Evolutionary conservation across 2,113 vertebrate genomes (phyloP).

Genomic region (Aegotheles bennettii): DNA sequence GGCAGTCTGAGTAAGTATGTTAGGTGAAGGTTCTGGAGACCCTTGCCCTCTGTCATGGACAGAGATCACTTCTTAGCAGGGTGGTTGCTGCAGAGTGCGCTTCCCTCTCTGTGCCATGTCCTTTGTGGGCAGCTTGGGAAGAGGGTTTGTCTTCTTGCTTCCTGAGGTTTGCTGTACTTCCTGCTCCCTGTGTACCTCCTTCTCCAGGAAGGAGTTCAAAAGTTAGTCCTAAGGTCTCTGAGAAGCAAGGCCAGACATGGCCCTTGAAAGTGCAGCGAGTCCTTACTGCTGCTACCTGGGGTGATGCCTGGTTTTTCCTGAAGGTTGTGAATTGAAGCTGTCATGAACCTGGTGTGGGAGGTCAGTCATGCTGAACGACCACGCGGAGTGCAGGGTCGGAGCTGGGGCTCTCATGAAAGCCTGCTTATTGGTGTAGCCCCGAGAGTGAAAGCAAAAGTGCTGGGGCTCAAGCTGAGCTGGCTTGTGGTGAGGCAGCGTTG

Average conservation of each 20-base stretch:
- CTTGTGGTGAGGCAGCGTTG: rapidly evolving
- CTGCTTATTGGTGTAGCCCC: rapidly evolving
- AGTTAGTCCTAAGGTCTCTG: not conserved
- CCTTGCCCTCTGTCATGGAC: not conserved
- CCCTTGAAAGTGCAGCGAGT: rapidly evolving
- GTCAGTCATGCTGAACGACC: rapidly evolving
- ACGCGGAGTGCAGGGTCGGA: rapidly evolving
- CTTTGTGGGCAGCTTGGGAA: not conserved
- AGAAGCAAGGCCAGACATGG: not conserved
- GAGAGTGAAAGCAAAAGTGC: not conserved
- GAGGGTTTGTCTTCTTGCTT: not conserved
- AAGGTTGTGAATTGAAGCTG: not conserved
- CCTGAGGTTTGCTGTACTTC: not conserved
- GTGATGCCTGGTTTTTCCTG: not conserved
- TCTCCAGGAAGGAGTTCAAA: not conserved
- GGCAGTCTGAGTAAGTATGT: not conserved
- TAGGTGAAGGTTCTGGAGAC: not conserved
- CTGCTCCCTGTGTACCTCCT: not conserved
- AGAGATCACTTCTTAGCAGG: not conserved
- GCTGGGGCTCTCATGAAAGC: rapidly evolving
- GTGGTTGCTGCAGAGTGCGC: not conserved
- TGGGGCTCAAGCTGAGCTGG: not conserved
- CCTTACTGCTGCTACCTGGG: too few species aligned
- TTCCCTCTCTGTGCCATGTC: rapidly evolving
- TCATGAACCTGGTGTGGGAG: rapidly evolving